Conservation (phyloP, 2,888 invertebrate genomes). For the Ophion obscuratus region DNA sequence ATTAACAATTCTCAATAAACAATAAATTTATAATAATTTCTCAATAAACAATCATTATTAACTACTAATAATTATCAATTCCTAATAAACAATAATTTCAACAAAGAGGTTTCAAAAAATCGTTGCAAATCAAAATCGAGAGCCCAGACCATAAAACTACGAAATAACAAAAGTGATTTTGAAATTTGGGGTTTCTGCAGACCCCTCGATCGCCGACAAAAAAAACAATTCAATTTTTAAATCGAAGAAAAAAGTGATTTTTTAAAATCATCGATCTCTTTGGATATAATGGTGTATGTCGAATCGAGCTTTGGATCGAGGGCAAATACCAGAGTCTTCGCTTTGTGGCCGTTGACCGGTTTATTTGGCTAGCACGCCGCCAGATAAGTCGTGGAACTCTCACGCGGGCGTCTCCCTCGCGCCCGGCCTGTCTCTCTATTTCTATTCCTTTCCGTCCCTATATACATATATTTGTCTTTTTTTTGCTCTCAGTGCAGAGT, state of each 20-base stretch:
- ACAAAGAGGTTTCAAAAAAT: too few relatives aligned
- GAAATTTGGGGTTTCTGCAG: too few relatives aligned
- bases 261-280: constrained; percentile 21
- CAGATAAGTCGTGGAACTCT: constrained; percentile 65
- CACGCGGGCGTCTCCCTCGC: constrained; percentile 43
- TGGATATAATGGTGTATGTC: constrained; percentile 5
- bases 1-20: too few relatives aligned
- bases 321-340: constrained; percentile 55
- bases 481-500: constrained; percentile 45
- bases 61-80: too few relatives aligned
- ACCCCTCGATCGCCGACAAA: too few relatives aligned
- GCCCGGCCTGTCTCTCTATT: constrained; percentile 19
- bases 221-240: not conserved
- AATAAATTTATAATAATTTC: too few relatives aligned
- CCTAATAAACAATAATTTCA: too few relatives aligned
- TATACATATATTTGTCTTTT: constrained; percentile 45
- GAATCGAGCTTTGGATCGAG: constrained; percentile 48
- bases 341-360: constrained; percentile 64
- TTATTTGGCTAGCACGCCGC: constrained; percentile 60
- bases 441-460: not conserved
- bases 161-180: too few relatives aligned
- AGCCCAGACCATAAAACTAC: too few relatives aligned
- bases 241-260: not conserved
- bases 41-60: too few relatives aligned
- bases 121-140: too few relatives aligned